A percentile compares a stretch with the other conserved stretches of the same genome.
These are phyloP conservation scores for Acanthornis magna DNA, from an alignment of 2,797 vertebrate species.

Conservation along the genomic window DNA sequence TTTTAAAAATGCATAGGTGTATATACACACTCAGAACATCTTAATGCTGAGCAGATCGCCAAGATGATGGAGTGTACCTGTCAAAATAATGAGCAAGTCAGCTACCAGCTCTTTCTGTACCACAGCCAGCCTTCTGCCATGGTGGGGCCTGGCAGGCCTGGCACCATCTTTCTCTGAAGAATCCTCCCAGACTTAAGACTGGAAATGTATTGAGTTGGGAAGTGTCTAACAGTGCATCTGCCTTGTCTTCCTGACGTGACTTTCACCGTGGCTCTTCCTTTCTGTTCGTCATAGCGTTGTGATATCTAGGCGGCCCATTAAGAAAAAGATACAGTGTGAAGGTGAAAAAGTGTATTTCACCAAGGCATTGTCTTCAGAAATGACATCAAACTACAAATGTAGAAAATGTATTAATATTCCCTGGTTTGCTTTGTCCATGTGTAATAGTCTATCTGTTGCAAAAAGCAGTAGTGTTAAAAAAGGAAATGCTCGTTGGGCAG, in stretches of 20 bases:
- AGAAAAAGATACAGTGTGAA: background rate
- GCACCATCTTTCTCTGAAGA: background rate
- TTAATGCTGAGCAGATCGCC: background rate
- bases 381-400: background rate
- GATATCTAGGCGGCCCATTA: background rate
- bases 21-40: background rate
- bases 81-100: background rate
- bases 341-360: background rate
- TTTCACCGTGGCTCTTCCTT: background rate
- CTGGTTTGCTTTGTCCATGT: constrained; percentile 11
- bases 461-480: constrained; percentile 45
- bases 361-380: background rate
- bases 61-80: background rate
- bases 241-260: rapidly evolving
- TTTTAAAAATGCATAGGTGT: background rate
- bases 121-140: background rate
- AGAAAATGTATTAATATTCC: constrained; percentile 1
- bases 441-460: constrained; percentile 33
- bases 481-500: constrained; percentile 30
- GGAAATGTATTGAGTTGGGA: rapidly evolving
- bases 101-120: background rate
- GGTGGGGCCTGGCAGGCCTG: background rate
- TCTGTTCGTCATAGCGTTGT: rapidly evolving
- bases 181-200: background rate
- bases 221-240: rapidly evolving